Evolutionary conservation across 2,113 vertebrate genomes (phyloP).

Genomic region (Epinephelus cyanopodus): DNA sequence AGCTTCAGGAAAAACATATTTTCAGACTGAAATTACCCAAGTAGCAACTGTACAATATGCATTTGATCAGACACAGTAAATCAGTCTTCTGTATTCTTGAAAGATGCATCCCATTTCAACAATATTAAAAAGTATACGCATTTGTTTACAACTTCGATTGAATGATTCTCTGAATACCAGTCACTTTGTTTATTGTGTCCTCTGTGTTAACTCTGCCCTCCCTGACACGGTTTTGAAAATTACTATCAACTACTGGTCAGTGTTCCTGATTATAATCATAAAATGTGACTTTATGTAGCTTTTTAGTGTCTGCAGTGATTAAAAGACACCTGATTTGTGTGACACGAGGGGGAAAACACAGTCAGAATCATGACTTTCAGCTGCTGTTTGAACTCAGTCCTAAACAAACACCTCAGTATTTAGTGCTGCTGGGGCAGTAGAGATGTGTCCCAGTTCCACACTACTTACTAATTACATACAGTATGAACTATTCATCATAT

Average conservation of each 20-base stretch:
- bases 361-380: neutral
- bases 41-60: neutral
- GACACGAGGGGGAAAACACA: neutral
- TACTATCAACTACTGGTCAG: slow-evolving; percentile 13
- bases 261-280: slow-evolving; percentile 15
- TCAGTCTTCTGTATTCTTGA: neutral
- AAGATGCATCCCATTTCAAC: neutral
- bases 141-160: neutral
- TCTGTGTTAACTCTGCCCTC: neutral
- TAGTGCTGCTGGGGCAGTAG: neutral
- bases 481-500: neutral
- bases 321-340: slow-evolving; percentile 21
- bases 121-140: too few relatives aligned
- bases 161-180: neutral
- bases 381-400: slow-evolving; percentile 13
- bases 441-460: neutral
- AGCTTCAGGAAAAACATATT: neutral
- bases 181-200: neutral
- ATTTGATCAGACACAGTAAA: neutral
- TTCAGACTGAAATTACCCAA: neutral
- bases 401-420: neutral
- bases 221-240: neutral
- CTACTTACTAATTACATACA: neutral
- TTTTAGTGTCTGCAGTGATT: slow-evolving; percentile 6
- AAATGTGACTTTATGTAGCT: slow-evolving; percentile 3